These are phyloP conservation scores for Euzophera pinguis DNA, from an alignment of 2,888 invertebrate species.

Conservation along the genomic window DNA sequence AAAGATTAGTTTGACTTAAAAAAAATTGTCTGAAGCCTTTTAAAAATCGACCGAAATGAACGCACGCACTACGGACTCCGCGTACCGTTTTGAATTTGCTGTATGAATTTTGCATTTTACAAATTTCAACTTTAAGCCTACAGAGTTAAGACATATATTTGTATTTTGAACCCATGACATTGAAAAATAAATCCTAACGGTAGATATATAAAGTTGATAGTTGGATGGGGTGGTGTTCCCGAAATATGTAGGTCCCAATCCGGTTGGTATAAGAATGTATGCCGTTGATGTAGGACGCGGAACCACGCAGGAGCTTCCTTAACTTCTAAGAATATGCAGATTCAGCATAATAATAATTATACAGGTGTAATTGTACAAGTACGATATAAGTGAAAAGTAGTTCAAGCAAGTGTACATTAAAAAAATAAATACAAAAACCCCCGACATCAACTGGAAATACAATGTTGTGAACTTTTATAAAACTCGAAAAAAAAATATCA, in stretches of 20 bases:
- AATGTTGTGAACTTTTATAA: no score
- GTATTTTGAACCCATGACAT: slow-evolving; percentile 21
- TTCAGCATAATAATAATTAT: slow-evolving; percentile 17
- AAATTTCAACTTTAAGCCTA: slow-evolving; percentile 39
- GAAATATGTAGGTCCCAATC: slow-evolving; percentile 66
- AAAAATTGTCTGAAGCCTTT: slow-evolving; percentile 31
- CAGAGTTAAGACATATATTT: slow-evolving; percentile 24
- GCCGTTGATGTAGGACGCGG: slow-evolving; percentile 56
- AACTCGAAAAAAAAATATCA: no score
- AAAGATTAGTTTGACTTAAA: slow-evolving; percentile 21
- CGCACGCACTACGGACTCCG: slow-evolving; percentile 46
- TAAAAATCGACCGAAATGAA: slow-evolving; percentile 51
- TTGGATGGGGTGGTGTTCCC: slow-evolving; percentile 31
- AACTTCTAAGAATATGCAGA: slow-evolving; percentile 41
- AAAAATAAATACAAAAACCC: no score
- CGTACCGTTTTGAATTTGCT: slow-evolving; percentile 65
- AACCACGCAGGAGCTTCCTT: slow-evolving; percentile 29
- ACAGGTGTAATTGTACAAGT: no score
- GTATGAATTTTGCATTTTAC: slow-evolving; percentile 36
- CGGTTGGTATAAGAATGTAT: slow-evolving; percentile 70
- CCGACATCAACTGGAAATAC: no score
- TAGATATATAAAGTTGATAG: slow-evolving; percentile 30
- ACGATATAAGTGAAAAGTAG: no score
- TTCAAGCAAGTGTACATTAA: no score
- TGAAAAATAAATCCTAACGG: slow-evolving; percentile 24